Evolutionary conservation across 2,888 invertebrate species (phyloP).

Genomic region (Theodoxus fluviatilis): DNA sequence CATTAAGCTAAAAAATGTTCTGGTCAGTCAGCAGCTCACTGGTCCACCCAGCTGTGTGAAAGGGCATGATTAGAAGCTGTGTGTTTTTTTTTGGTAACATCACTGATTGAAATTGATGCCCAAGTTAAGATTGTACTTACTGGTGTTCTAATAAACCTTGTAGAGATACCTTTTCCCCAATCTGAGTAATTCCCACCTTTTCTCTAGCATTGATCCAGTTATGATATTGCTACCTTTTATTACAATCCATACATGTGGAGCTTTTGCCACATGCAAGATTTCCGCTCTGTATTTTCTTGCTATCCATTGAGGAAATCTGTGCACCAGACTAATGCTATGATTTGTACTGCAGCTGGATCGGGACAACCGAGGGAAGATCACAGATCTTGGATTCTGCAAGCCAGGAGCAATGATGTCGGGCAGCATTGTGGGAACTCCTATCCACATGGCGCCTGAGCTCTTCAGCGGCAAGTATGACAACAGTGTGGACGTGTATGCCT

Average conservation of each 20-base stretch:
- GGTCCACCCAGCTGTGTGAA: no score
- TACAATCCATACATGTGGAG: no score
- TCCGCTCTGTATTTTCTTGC: background rate
- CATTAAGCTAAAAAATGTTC: conserved; percentile 87
- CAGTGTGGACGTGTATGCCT: conserved; percentile 87
- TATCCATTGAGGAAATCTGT: background rate
- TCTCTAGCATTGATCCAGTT: no score
- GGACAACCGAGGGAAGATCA: conserved; percentile 78
- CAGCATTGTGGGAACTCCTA: conserved; percentile 81
- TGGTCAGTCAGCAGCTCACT: conserved; percentile 73
- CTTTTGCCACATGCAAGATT: no score
- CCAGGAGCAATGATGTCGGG: conserved; percentile 90
- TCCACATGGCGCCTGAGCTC: conserved; percentile 91
- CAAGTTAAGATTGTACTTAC: no score
- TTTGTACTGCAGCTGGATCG: conserved; percentile 71
- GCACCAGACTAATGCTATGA: background rate
- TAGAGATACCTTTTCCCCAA: no score
- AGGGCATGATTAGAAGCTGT: no score
- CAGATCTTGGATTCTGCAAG: conserved; percentile 89
- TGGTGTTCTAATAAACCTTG: no score
- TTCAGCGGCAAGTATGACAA: conserved; percentile 82
- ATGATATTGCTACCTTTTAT: no score
- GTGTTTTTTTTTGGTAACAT: no score
- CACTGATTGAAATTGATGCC: no score
- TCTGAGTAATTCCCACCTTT: no score